Base-by-base conservation (phyloP, 1,140 invertebrate genomes). In the Brachionus manjavacas region DNA sequence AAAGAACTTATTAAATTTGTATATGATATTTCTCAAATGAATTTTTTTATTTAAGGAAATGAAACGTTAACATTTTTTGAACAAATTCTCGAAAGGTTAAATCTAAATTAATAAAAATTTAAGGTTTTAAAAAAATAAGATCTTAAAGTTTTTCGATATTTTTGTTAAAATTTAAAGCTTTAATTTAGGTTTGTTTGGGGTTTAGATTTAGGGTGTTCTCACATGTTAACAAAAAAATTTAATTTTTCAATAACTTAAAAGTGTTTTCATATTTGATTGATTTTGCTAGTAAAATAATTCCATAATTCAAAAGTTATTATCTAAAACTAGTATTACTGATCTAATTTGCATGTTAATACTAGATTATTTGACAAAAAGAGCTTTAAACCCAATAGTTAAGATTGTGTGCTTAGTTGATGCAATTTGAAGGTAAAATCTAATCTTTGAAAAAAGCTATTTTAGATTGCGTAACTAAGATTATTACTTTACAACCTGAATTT, bases 401-500 rank as follows among this genome's bases (percentile, higher is more conserved):
- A 60, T 60, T 60, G 12, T 16, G 52, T 20, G 12, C 52, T 55
- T 55, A 55, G 52, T 55, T 55, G 1, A 60, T 60, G 52, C 52
- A 60, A 60, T 60, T 60, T 60, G 52, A 60, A 60, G 52, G 52
- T 60, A 60, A 60, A 60, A 60, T 60, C 52, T 60, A 60, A 60
- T 60, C 52, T 60, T 52, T 60, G 20, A 60, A 60, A 60, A 60
- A 23, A 60, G 16, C 20, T 20, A 60, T 60, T 60, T 60, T 60
- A 60, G 52, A 60, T 60, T 60, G 52, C 52, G 20, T 60, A 60
- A 60, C 52, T 60, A 20, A 60, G 52, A 60, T 60, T 16, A 60
- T 60, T 60, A 20, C 52, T 60, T 60, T 60, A 60, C n/a, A 60
- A 60, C 16, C 52, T 60, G n/a, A 60, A 60, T 60, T 20, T 16